Evolutionary conservation across 2,797 vertebrate species (phyloP).

Genomic region (Clamator glandarius): DNA sequence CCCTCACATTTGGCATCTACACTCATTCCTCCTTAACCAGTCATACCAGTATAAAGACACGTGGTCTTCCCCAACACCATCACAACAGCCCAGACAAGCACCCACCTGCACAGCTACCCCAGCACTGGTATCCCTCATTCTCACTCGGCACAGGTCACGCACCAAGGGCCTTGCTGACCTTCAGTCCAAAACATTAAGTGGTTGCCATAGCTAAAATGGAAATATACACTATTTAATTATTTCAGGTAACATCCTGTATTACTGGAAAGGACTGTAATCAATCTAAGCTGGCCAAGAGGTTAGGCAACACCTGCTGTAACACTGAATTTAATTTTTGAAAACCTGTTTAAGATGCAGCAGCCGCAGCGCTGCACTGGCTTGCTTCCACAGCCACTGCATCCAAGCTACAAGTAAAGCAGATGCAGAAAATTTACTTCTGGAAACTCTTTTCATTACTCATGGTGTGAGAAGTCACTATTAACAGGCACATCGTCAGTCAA

Average conservation of each 20-base stretch:
- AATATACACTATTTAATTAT: background rate
- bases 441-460: background rate
- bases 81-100: background rate
- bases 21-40: background rate
- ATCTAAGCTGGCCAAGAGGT: background rate
- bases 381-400: background rate
- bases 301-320: background rate
- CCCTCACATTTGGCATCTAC: background rate
- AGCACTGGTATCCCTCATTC: background rate
- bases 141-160: background rate
- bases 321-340: background rate
- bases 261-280: background rate
- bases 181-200: background rate
- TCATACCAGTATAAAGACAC: background rate
- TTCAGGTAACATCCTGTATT: background rate
- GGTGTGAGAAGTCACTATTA: background rate
- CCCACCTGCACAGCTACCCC: background rate
- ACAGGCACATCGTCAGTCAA: background rate
- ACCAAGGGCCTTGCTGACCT: background rate
- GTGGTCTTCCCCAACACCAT: background rate
- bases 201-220: background rate
- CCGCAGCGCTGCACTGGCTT: background rate
- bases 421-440: conserved; percentile 18
- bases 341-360: background rate
- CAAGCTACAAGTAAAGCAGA: background rate